Conservation (phyloP, 2,888 invertebrate genomes). For the Meteorus cinctellus region DNA sequence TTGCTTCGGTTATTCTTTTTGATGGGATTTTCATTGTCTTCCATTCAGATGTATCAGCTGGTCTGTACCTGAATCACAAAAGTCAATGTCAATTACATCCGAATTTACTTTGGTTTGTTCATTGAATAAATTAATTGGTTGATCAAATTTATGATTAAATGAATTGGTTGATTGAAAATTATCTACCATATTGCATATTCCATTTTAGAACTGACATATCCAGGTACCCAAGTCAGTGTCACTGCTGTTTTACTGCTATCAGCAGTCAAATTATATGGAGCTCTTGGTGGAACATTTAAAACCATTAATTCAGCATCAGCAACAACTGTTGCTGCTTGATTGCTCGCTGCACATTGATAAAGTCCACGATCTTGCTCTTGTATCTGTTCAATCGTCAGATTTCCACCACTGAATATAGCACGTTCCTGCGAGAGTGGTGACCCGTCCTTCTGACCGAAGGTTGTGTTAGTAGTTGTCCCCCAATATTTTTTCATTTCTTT, state of each 20-base stretch:
- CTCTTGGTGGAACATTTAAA: slow-evolving; percentile 91
- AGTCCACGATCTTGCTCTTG: slow-evolving; percentile 90
- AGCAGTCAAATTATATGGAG: slow-evolving; percentile 90
- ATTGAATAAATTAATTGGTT: too few species aligned
- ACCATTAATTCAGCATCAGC: slow-evolving; percentile 87
- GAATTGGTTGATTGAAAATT: background rate
- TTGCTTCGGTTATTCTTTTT: slow-evolving; percentile 83
- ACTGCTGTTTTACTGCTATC: slow-evolving; percentile 82
- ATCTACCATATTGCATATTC: slow-evolving; percentile 88
- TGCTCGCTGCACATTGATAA: slow-evolving; percentile 88
- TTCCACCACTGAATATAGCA: slow-evolving; percentile 81
- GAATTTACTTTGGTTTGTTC: too few species aligned
- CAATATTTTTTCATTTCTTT: slow-evolving; percentile 6
- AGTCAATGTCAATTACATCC: too few species aligned
- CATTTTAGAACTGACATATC: slow-evolving; percentile 84
- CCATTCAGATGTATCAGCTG: slow-evolving; percentile 86
- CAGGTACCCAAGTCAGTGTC: slow-evolving; percentile 88
- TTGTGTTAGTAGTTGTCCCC: slow-evolving; percentile 45
- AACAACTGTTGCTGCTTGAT: slow-evolving; percentile 90
- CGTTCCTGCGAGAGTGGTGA: slow-evolving; percentile 81
- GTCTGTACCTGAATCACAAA: slow-evolving; percentile 77
- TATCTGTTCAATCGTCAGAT: slow-evolving; percentile 88
- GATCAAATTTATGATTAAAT: too few species aligned
- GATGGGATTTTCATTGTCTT: slow-evolving; percentile 85
- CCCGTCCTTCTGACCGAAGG: slow-evolving; percentile 81